Evolutionary conservation across 2,888 invertebrate genomes (phyloP), one percentile per base, ranked within the genome.

Genomic region (Chorisops tibialis): DNA sequence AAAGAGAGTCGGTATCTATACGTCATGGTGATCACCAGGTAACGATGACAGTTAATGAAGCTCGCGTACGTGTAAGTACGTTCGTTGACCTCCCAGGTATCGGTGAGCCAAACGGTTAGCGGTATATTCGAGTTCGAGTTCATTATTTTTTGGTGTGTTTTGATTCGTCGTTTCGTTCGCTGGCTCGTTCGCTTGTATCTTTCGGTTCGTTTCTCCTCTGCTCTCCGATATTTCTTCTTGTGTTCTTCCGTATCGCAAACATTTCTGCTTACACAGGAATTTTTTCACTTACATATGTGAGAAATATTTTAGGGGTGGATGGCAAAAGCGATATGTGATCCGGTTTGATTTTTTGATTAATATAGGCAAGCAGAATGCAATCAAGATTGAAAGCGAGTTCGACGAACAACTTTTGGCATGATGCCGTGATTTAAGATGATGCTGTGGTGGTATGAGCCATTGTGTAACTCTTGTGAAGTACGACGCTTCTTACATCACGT

Each of bases 61-160:
- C 60, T 59, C 45, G 35, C 60, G 61, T 61, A 61, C 60, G 48
- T 61, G 66, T 51, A 69, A 70, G 70, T 69, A 70, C 70, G 70
- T 70, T 70, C 70, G 70, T 70, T 70, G 70, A 70, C 69, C 70
- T 64, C 39, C 35, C 24, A 41, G 48, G 39, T 62, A 64, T 64
- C 62, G 63, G 48, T 64, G 65, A 67, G 67, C 65, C 67, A 68
- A 68, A 68, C 64, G 67, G 61, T 62, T 69, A 69, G 69, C 69
- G 69, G 69, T 69, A 69, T 60, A 68, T 69, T 69, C 69, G 66
- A 67, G 68, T 68, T n/a, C 66, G 59, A 65, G 56, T 59, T 62
- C 38, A 54, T 60, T 39, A 62, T 52, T 61, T 62, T 64, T 64
- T 62, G 62, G 64, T 64, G 30, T 56, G 64, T 62, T 64, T 64